Conservation (phyloP, 2,113 vertebrate genomes). For the Neolamprologus brichardi region DNA sequence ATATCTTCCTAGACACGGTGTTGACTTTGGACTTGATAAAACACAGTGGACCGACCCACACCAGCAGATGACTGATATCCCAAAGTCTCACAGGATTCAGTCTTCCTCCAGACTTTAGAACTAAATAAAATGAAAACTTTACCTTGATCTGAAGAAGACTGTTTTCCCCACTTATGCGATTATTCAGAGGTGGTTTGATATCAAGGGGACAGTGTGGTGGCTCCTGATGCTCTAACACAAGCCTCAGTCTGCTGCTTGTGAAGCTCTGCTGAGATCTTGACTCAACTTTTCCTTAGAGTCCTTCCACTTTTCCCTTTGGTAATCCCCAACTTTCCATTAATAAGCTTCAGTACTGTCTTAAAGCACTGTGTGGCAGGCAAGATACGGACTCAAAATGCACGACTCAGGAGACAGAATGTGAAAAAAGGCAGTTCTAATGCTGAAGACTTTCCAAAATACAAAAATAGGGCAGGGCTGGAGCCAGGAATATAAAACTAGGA, state of each 20-base stretch:
- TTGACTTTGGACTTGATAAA: neutral
- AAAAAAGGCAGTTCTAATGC: neutral
- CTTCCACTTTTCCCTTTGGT: neutral
- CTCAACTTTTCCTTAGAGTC: neutral
- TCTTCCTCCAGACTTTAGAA: fast-evolving
- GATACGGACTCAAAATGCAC: neutral
- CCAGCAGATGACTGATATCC: fast-evolving
- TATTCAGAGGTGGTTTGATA: neutral
- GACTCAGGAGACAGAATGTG: neutral
- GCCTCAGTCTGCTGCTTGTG: neutral
- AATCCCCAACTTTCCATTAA: neutral
- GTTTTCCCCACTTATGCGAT: fast-evolving
- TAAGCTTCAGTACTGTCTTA: neutral
- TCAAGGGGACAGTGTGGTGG: neutral
- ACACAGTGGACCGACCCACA: neutral
- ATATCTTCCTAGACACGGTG: neutral
- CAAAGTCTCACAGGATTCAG: neutral
- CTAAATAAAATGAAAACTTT: neutral
- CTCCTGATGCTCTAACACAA: neutral
- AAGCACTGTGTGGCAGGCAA: neutral
- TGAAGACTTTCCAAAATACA: neutral
- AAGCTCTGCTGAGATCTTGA: neutral
- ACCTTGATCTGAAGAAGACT: neutral
- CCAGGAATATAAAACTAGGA: neutral
- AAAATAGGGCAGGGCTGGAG: neutral